phyloP scores from a whole-genome alignment of 2,888 invertebrate species.

The Idaea straminata region DNA sequence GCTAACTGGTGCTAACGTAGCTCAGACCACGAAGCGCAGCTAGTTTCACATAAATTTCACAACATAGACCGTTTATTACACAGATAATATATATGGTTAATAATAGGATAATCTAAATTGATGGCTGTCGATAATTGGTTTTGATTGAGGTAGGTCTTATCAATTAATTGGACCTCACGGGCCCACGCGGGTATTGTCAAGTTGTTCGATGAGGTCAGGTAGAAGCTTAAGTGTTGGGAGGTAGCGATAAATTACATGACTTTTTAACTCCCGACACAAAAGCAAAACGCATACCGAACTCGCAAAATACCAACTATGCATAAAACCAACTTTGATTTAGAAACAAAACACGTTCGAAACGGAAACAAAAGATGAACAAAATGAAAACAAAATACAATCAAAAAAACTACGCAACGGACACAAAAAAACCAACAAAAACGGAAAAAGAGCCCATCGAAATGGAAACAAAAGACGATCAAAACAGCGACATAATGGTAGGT shows the following conservation, averaged over 20 bases:
- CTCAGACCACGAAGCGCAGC: too few species aligned
- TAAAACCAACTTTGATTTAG: not conserved
- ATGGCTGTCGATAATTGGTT: slow-evolving; percentile 15
- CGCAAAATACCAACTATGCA: not conserved
- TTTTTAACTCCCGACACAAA: not conserved
- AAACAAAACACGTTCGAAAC: too few species aligned
- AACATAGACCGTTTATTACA: too few species aligned
- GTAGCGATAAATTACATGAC: not conserved
- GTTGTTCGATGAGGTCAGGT: not conserved
- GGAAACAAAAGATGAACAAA: too few species aligned
- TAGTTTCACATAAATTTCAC: too few species aligned
- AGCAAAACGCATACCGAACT: not conserved
- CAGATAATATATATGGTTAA: too few species aligned
- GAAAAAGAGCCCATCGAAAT: too few species aligned
- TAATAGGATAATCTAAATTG: not conserved
- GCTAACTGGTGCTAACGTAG: too few species aligned
- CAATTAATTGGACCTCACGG: slow-evolving; percentile 16
- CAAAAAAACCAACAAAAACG: too few species aligned
- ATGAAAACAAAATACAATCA: not conserved
- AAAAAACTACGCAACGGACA: not conserved
- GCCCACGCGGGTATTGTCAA: slow-evolving; percentile 7
- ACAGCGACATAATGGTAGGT: too few species aligned
- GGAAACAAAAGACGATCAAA: too few species aligned
- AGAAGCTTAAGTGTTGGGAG: not conserved
- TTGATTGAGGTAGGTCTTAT: slow-evolving; percentile 17